Percentiles rank a stretch among this genome's conserved stretches.
Conservation (phyloP, 2,797 vertebrate genomes). For the Cirrhinus mrigala region DNA sequence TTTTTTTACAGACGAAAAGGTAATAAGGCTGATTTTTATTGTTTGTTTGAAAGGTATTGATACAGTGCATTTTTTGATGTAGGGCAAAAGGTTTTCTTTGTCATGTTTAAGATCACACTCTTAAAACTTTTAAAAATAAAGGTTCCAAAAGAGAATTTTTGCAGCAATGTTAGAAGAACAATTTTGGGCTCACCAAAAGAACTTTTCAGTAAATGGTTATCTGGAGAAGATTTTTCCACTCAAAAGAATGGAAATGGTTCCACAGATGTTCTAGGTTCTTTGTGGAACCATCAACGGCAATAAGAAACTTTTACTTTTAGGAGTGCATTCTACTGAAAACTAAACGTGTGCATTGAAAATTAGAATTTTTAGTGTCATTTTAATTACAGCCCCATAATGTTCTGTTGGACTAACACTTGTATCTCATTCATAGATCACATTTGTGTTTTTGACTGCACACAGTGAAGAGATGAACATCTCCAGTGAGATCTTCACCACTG, state of each 20-base stretch:
- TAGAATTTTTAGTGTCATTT: neutral
- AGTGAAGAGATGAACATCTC: neutral
- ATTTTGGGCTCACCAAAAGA: too few species aligned
- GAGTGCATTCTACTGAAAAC: neutral
- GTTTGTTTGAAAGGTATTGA: neutral
- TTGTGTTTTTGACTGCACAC: neutral
- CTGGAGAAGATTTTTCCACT: too few species aligned
- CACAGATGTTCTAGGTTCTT: too few species aligned
- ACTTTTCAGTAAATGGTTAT: too few species aligned
- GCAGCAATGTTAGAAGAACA: too few species aligned
- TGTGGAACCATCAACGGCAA: too few species aligned
- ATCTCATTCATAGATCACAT: neutral
- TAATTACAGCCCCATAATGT: neutral
- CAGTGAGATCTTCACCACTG: neutral
- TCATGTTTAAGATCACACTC: too few species aligned
- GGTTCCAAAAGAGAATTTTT: too few species aligned
- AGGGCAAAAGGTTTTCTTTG: neutral
- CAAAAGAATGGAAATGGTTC: too few species aligned
- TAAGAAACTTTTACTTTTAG: too few species aligned
- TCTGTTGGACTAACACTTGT: neutral
- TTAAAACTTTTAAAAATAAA: too few species aligned
- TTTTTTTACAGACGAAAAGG: neutral
- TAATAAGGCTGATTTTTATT: neutral
- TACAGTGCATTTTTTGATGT: neutral
- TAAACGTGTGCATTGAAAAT: neutral